Evolutionary conservation across 1,140 invertebrate genomes (phyloP).

Genomic region (Brachionus paranguensis): DNA sequence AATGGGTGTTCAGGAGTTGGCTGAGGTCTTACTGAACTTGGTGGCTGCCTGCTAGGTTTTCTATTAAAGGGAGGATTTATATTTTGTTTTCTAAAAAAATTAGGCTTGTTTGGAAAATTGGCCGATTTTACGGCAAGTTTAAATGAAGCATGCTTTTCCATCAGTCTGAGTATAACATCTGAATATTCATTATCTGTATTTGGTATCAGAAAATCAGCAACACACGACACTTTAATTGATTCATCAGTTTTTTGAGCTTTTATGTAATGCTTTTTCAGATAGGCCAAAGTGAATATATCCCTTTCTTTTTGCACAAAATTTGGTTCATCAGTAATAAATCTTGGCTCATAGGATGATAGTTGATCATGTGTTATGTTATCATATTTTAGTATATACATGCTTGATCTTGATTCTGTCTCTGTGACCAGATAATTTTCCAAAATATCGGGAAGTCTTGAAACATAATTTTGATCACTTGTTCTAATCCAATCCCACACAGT

Average conservation of each 20-base stretch:
- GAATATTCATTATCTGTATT: neutral
- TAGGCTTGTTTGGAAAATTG: neutral
- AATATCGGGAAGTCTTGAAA: neutral
- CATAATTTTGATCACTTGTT: neutral
- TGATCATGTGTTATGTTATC: conserved; percentile 22
- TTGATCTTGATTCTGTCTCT: conserved; percentile 1
- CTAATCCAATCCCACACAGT: conserved; percentile 23
- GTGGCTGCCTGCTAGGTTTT: neutral
- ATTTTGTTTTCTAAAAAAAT: neutral
- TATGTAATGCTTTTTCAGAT: conserved; percentile 28
- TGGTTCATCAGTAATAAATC: neutral
- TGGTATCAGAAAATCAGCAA: conserved; percentile 26
- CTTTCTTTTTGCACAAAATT: neutral
- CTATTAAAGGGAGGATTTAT: neutral
- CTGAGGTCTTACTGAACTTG: neutral
- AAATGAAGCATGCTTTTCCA: conserved; percentile 28
- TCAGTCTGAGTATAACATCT: neutral
- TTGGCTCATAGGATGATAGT: conserved; percentile 23
- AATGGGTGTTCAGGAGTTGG: neutral
- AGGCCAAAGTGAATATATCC: conserved; percentile 6
- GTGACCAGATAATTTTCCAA: neutral
- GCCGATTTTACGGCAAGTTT: conserved; percentile 2
- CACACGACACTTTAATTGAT: neutral
- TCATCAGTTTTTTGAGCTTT: conserved; percentile 2
- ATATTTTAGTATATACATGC: neutral